A percentile compares a stretch with the other conserved stretches of the same genome.
phyloP scores from a whole-genome alignment of 2,113 vertebrate genomes.

The Hydropotes inermis region DNA sequence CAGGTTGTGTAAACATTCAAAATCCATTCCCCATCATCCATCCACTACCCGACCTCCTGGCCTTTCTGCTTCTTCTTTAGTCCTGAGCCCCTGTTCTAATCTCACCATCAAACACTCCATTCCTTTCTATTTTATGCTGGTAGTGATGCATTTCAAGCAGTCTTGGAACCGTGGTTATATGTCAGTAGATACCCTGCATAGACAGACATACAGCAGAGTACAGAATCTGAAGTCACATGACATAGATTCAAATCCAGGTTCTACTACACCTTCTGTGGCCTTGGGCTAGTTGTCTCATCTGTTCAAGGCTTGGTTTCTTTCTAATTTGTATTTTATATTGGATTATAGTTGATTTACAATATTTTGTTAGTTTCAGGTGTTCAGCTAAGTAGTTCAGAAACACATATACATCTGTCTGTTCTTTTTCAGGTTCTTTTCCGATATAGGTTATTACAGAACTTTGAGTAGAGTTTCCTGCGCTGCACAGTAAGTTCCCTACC shows the following conservation, averaged over 20 bases:
- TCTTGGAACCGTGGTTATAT: accelerated
- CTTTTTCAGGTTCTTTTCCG: background rate
- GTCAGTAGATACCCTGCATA: no score
- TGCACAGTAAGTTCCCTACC: background rate
- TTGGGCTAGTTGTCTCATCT: background rate
- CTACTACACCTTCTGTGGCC: background rate
- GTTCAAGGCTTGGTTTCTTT: background rate
- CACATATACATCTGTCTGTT: background rate
- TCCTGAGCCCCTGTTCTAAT: background rate
- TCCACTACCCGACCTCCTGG: accelerated
- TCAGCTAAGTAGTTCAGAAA: background rate
- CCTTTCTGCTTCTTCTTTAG: background rate
- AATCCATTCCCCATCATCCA: no score
- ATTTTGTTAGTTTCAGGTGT: background rate
- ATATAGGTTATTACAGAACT: background rate
- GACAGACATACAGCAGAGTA: accelerated
- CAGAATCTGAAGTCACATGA: background rate
- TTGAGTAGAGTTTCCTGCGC: background rate
- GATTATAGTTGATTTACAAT: background rate
- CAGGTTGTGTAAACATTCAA: background rate
- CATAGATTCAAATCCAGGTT: background rate
- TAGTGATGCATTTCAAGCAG: background rate
- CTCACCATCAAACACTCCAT: background rate
- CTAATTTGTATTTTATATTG: background rate
- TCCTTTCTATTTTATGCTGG: background rate